Conservation (phyloP, 2,113 vertebrate genomes). For the Mormyrus iriodes region DNA sequence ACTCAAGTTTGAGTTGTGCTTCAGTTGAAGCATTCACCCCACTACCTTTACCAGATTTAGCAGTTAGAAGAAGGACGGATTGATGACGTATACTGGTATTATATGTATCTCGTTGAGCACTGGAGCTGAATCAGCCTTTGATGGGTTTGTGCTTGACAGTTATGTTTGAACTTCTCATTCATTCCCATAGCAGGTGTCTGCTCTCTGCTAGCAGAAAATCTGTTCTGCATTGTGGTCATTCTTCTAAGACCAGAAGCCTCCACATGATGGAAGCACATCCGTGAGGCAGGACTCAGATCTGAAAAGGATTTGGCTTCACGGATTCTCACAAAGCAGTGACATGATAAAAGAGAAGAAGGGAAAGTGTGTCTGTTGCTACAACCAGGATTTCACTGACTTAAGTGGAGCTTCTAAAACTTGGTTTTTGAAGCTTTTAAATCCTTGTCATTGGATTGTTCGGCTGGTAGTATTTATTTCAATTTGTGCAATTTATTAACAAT, state of each 20-base stretch:
- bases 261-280: background rate
- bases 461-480: background rate
- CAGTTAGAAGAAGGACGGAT: background rate
- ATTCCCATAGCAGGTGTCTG: slow-evolving; percentile 20
- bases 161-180: slow-evolving; percentile 33
- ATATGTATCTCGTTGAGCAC: slow-evolving; percentile 22
- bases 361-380: background rate
- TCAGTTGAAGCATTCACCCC: background rate
- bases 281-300: background rate
- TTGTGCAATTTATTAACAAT: background rate
- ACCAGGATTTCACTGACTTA: background rate
- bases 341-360: slow-evolving; percentile 16
- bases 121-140: slow-evolving; percentile 28
- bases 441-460: background rate
- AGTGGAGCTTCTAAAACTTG: background rate
- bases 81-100: slow-evolving; percentile 9
- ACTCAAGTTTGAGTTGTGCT: background rate
- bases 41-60: background rate
- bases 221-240: slow-evolving; percentile 9
- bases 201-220: slow-evolving; percentile 19
- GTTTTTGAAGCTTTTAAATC: background rate
- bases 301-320: slow-evolving; percentile 11
- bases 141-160: slow-evolving; percentile 25
- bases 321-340: background rate
- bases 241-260: background rate